phyloP scores from a whole-genome alignment of 1,140 invertebrate species.

The Drosophila lini region DNA sequence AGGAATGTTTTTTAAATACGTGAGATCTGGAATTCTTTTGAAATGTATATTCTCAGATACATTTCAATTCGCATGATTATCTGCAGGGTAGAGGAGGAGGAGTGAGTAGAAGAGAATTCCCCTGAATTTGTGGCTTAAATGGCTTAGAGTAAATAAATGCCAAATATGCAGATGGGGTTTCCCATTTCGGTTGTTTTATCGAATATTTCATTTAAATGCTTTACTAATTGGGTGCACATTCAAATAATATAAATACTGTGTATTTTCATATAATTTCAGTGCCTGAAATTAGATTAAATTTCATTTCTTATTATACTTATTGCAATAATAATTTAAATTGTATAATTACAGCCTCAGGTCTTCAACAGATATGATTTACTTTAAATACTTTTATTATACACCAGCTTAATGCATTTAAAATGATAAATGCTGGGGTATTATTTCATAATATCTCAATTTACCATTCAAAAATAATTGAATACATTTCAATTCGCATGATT shows the following conservation, averaged over 20 bases:
- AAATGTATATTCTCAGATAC: constrained; percentile 11
- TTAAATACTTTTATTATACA: neutral
- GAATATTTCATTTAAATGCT: constrained; percentile 6
- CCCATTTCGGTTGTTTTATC: neutral
- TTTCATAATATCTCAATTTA: constrained; percentile 1
- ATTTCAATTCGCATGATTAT: constrained; percentile 9
- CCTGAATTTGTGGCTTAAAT: constrained; percentile 27
- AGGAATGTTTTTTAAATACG: constrained; percentile 49
- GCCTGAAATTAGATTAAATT: neutral
- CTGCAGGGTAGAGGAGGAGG: neutral
- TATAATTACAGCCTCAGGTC: neutral
- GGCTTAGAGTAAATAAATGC: constrained; percentile 18
- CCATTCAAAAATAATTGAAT: constrained; percentile 10
- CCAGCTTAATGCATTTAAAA: constrained; percentile 1
- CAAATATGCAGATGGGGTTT: constrained; percentile 6
- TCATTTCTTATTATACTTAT: neutral
- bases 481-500: constrained; percentile 2
- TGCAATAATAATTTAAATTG: neutral
- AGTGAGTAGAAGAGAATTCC: neutral
- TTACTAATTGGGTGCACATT: neutral
- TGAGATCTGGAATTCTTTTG: constrained; percentile 34
- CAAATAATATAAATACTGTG: neutral
- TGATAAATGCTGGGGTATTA: neutral
- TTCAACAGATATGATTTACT: neutral
- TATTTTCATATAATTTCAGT: neutral